phyloP scores from a whole-genome alignment of 2,888 invertebrate genomes.

The Seira ritae region DNA sequence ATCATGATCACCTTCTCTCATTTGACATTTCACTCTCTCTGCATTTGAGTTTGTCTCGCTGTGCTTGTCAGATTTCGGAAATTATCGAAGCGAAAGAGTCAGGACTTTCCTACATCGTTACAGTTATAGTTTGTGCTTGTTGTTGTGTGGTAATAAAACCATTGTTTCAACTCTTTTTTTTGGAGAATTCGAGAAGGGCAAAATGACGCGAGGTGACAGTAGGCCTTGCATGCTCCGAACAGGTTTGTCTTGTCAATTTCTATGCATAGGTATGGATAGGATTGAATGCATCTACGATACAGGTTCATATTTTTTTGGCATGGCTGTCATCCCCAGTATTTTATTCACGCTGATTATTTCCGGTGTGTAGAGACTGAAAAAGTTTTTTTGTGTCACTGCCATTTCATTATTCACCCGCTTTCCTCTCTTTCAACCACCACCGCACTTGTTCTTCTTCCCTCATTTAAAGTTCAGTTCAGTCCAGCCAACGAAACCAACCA shows the following conservation, averaged over 20 bases:
- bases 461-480: not conserved
- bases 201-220: not conserved
- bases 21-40: not conserved
- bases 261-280: too few species aligned
- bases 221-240: not conserved
- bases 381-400: not conserved
- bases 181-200: not conserved
- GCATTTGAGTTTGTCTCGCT: too few species aligned
- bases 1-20: too few species aligned
- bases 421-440: too few species aligned
- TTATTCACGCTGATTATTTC: slow-evolving; percentile 34
- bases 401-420: too few species aligned
- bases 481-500: too few species aligned
- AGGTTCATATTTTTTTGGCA: slow-evolving; percentile 8
- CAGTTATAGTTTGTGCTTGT: too few species aligned
- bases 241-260: not conserved
- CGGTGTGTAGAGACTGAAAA: slow-evolving; percentile 17
- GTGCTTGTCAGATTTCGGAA: too few species aligned
- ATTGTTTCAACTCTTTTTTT: not conserved
- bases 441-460: not conserved
- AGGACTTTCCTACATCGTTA: too few species aligned
- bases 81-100: too few species aligned
- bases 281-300: too few species aligned
- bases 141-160: too few species aligned
- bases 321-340: slow-evolving; percentile 19